Conservation (phyloP, 2,888 invertebrate genomes). For the Drosophila kambysellisi region DNA sequence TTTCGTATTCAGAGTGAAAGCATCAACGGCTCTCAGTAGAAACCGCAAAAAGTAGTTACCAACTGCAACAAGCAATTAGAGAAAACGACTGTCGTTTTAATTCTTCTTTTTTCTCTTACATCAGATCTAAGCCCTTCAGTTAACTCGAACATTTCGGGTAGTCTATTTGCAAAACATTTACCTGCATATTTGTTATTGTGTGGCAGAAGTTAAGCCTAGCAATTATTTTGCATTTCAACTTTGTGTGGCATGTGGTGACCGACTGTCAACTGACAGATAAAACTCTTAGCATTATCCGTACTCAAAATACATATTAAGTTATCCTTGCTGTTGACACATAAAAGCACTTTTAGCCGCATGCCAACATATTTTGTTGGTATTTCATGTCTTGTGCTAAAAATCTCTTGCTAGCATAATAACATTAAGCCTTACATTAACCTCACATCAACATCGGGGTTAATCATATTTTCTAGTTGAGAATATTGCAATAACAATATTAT, state of each 20-base stretch:
- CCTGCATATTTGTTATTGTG: background rate
- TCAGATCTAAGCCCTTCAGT: constrained; percentile 32
- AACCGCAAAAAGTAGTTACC: constrained; percentile 5
- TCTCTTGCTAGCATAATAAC: constrained; percentile 31
- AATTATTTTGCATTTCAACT: constrained; percentile 44
- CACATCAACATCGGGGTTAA: constrained; percentile 31
- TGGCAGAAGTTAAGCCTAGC: constrained; percentile 28
- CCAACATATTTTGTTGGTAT: constrained; percentile 6
- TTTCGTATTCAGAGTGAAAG: constrained; percentile 12
- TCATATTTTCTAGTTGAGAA: constrained; percentile 59
- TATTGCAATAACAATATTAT: constrained; percentile 52
- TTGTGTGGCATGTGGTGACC: constrained; percentile 3
- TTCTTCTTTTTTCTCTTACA: background rate
- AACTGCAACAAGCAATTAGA: constrained; percentile 48
- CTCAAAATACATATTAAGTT: background rate
- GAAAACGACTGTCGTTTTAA: constrained; percentile 6
- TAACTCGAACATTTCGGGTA: constrained; percentile 29
- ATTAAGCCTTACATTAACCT: constrained; percentile 7
- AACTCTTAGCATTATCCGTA: constrained; percentile 4
- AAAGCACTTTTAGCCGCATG: constrained; percentile 33
- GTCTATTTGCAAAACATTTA: constrained; percentile 4
- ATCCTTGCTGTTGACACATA: background rate
- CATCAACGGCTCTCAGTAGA: constrained; percentile 6
- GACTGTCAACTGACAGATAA: constrained; percentile 22
- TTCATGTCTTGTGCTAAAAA: constrained; percentile 1